Percentiles rank a stretch among this genome's conserved stretches.
These are phyloP conservation scores for Xenotilapia longispinis DNA, from an alignment of 2,113 vertebrate species.

Conservation along the genomic window DNA sequence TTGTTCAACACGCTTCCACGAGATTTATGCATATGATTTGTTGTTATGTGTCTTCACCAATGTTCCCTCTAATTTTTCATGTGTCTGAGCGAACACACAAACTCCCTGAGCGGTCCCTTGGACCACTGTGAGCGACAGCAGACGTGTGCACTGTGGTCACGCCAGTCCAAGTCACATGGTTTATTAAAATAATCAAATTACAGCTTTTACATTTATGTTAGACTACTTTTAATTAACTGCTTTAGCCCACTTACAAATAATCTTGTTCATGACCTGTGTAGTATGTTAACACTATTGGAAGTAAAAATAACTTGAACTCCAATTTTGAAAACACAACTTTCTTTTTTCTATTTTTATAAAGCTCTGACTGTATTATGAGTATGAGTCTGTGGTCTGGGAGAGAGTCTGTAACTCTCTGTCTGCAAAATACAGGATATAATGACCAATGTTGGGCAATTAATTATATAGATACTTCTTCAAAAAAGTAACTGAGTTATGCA, in stretches of 20 bases:
- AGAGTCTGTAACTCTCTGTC: background rate
- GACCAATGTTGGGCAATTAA: background rate
- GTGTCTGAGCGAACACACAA: background rate
- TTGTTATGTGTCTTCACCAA: background rate
- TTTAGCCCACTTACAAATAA: fast-evolving
- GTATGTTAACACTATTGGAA: fast-evolving
- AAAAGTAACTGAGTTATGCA: background rate
- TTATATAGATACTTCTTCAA: background rate
- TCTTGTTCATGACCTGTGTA: background rate
- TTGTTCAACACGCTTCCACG: background rate
- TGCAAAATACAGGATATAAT: fast-evolving
- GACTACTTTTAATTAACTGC: background rate
- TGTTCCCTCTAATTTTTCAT: background rate
- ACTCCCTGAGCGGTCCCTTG: background rate
- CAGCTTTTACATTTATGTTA: background rate
- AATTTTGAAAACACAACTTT: background rate
- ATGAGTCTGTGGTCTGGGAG: background rate
- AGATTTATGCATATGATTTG: constrained; percentile 20
- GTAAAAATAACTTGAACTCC: background rate
- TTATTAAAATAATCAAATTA: background rate
- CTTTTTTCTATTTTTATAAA: fast-evolving
- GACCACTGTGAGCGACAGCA: background rate
- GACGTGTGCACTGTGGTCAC: background rate
- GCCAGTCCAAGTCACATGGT: fast-evolving
- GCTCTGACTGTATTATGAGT: background rate